Conservation (phyloP, 2,797 vertebrate species). For the Anisognathus igniventris region DNA sequence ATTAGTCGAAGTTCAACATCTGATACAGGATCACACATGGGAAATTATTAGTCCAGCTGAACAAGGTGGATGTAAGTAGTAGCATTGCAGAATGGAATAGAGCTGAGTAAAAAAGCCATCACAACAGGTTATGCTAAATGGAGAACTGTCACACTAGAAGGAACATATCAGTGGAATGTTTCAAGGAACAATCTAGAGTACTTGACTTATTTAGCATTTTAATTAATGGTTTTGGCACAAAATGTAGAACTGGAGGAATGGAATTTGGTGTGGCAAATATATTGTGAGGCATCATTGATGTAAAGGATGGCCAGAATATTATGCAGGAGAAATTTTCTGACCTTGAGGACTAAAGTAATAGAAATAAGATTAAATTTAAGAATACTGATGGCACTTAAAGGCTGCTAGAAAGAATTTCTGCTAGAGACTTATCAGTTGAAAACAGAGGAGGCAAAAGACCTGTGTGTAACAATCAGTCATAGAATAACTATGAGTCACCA, state of each 20-base stretch:
- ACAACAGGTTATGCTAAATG: not conserved
- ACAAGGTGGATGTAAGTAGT: not conserved
- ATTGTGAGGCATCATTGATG: conserved; percentile 15
- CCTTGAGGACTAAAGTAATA: conserved; percentile 31
- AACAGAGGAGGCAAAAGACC: conserved; percentile 39
- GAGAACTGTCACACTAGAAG: not conserved
- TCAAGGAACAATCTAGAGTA: not conserved
- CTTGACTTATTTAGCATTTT: not conserved
- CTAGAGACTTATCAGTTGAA: conserved; percentile 10
- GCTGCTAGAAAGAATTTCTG: conserved; percentile 39
- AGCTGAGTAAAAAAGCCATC: not conserved
- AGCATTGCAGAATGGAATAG: not conserved
- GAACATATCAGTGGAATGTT: conserved; percentile 14
- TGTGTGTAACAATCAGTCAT: conserved; percentile 2
- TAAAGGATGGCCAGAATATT: conserved; percentile 17
- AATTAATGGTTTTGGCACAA: not conserved
- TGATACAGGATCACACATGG: not conserved
- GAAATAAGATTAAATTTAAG: conserved; percentile 43
- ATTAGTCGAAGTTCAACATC: not conserved
- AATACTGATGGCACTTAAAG: not conserved
- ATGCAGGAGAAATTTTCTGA: conserved; percentile 6
- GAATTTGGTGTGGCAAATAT: conserved; percentile 29
- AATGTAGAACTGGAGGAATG: not conserved
- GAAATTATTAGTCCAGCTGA: not conserved
- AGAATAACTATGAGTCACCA: not conserved